Evolutionary conservation across 2,888 invertebrate genomes (phyloP), one percentile per base, ranked within the genome.

Genomic region (Himalopsyche tibetana): DNA sequence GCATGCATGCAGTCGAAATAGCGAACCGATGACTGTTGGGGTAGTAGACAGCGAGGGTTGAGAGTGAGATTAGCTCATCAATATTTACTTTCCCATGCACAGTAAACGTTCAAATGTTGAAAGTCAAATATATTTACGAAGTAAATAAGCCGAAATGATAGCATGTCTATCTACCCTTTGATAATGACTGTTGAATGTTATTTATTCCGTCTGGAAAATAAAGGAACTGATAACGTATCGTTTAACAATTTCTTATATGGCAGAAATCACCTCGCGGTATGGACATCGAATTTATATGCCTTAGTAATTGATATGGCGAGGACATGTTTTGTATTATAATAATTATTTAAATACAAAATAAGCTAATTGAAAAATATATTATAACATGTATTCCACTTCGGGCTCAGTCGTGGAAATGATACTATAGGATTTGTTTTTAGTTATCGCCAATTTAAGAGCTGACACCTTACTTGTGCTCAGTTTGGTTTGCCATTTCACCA

Each of bases 1-100:
- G 63, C n/a, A 63, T 63, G 19, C 19, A 19, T 63, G 63, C n/a
- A 63, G 63, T 63, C 63, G 63, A 19, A 63, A 63, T 63, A 28
- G 63, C 63, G 6, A 63, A 19, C 63, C 19, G 19, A 63, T 63
- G 63, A 63, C 63, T 63, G 63, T 63, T 63, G 28, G 63, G 63
- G 63, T 19, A 63, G 8, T 3, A 9, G 4, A 19, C 8, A 19
- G 63, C 19, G 63, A 63, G 63, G 63, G 63, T 28, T 63, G n/a
- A 63, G 63, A 19, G 19, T 63, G 63, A 19, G 63, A 63, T 63
- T 51, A 63, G 28, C 63, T 63, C 28, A 63, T 63, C 19, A 63
- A 63, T 63, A 63, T 63, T 63, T n/a, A 63, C 15, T 63, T 63
- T 19, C 3, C n/a, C 28, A 63, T 55, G 5, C 55, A 55, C 17